Conservation (phyloP, 2,888 invertebrate genomes). For the Protonemura montana region DNA sequence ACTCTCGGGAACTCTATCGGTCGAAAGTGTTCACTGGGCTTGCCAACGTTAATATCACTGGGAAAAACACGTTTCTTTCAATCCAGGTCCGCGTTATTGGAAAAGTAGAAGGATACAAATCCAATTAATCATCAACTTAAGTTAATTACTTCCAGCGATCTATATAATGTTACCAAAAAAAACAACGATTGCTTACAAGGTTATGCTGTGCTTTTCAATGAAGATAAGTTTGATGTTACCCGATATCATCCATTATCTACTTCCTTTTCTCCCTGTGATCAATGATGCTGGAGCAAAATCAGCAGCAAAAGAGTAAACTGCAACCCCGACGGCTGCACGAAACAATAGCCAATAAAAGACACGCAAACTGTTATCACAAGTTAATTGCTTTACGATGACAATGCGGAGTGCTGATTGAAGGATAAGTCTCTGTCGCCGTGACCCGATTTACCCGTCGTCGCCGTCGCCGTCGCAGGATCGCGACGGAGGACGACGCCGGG, state of each 20-base stretch:
- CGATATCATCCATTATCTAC: background rate
- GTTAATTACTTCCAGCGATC: background rate
- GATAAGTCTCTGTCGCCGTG: background rate
- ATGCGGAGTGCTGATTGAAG: background rate
- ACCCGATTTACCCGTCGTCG: background rate
- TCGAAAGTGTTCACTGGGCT: no score
- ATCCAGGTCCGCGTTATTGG: background rate
- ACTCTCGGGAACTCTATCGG: no score
- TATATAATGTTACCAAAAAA: background rate
- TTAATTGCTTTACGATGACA: constrained; percentile 1
- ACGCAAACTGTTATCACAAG: background rate
- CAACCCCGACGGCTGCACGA: background rate
- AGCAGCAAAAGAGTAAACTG: background rate
- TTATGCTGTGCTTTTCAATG: background rate
- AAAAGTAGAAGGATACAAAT: background rate
- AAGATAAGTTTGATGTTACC: background rate
- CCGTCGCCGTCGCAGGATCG: background rate
- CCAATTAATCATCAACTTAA: background rate
- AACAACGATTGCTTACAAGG: background rate
- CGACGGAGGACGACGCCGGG: background rate
- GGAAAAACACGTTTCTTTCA: background rate
- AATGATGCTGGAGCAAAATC: background rate
- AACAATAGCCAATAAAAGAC: background rate
- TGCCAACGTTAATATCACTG: no score
- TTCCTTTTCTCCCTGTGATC: background rate